Conservation (phyloP, 2,113 vertebrate species). For the Perca schrenkii region DNA sequence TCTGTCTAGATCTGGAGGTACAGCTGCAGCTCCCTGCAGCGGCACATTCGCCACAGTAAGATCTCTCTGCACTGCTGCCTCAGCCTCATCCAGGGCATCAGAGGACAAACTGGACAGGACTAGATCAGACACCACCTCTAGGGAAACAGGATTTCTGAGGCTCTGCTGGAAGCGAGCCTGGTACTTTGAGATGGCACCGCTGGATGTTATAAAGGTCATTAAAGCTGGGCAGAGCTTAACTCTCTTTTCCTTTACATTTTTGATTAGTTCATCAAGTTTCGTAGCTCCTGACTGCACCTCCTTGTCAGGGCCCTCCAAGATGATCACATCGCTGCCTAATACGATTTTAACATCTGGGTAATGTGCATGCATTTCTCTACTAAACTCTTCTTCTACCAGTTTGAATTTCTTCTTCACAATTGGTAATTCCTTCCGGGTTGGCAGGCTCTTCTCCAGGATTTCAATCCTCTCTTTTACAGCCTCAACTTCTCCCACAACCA, state of each 20-base stretch:
- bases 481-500: slow-evolving; percentile 67
- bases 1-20: slow-evolving; percentile 30
- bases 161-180: slow-evolving; percentile 61
- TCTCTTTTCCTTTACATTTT: slow-evolving; percentile 51
- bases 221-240: slow-evolving; percentile 34
- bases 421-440: slow-evolving; percentile 21
- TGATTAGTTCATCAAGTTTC: slow-evolving; percentile 44
- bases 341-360: slow-evolving; percentile 29
- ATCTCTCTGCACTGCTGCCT: slow-evolving; percentile 46
- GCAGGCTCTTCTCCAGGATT: slow-evolving; percentile 31
- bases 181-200: slow-evolving; percentile 49
- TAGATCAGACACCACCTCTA: slow-evolving; percentile 60
- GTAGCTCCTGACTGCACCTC: slow-evolving; percentile 47
- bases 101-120: slow-evolving; percentile 70
- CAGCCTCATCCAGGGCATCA: slow-evolving; percentile 66
- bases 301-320: slow-evolving; percentile 56
- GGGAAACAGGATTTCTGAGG: slow-evolving; percentile 62
- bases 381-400: slow-evolving; percentile 70
- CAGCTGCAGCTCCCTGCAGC: slow-evolving; percentile 49
- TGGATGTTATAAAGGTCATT: slow-evolving; percentile 57
- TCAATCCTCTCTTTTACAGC: slow-evolving; percentile 50
- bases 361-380: neutral
- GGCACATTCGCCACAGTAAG: slow-evolving; percentile 35
- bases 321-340: neutral
- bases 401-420: slow-evolving; percentile 50